A percentile compares a stretch with the other conserved stretches of the same genome.
These are phyloP conservation scores for Tragelaphus eurycerus DNA, from an alignment of 2,797 vertebrate species.

Conservation along the genomic window DNA sequence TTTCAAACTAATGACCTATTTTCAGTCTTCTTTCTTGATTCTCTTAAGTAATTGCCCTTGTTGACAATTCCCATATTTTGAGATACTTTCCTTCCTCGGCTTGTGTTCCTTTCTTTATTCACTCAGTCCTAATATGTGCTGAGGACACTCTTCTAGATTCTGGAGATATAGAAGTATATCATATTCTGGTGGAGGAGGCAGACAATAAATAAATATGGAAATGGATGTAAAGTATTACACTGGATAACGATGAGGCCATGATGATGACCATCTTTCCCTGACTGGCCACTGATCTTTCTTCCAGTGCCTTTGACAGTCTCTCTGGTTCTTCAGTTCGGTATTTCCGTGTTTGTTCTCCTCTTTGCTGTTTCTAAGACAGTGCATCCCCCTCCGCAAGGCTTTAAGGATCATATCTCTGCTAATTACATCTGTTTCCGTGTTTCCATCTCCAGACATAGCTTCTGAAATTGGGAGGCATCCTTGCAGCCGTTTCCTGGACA, in stretches of 20 bases:
- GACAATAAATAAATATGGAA: not conserved
- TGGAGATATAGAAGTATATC: not conserved
- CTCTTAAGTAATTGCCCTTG: conserved; percentile 2
- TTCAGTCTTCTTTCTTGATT: conserved; percentile 40
- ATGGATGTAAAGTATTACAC: not conserved
- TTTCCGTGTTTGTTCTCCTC: not conserved
- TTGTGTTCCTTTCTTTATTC: not conserved
- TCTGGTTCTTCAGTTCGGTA: not conserved
- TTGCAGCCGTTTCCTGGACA: not conserved
- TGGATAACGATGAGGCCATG: not conserved
- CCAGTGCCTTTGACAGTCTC: not conserved
- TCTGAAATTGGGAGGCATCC: not conserved
- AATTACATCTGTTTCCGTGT: not conserved
- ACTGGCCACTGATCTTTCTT: not conserved
- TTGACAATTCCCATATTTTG: not conserved
- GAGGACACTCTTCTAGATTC: not conserved
- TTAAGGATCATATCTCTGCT: not conserved
- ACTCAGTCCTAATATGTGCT: not conserved
- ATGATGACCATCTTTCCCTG: not conserved
- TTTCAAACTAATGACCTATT: conserved; percentile 65
- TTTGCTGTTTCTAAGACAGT: not conserved
- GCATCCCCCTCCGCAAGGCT: not conserved
- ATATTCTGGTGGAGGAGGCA: not conserved
- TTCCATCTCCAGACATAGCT: not conserved
- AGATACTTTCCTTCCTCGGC: not conserved